These are phyloP conservation scores for Onychostruthus taczanowskii DNA, from an alignment of 2,113 vertebrate genomes.

Conservation along the genomic window DNA sequence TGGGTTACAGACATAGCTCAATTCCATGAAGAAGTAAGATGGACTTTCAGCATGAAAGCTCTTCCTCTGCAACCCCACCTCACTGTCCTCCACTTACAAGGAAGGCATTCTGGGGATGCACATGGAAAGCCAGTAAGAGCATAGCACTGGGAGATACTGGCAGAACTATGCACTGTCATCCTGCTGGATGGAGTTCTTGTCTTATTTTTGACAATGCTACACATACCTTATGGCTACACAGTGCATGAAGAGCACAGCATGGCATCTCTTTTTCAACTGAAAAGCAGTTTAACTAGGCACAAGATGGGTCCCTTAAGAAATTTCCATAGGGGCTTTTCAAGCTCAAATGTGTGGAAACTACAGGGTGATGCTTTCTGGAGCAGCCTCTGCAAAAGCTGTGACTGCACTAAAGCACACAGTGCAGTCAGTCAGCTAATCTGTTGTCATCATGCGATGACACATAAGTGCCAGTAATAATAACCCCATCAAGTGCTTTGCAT, in stretches of 20 bases:
- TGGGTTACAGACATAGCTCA: background rate
- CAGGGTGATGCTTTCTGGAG: background rate
- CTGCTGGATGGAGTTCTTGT: background rate
- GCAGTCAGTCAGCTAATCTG: background rate
- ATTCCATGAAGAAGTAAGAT: accelerated
- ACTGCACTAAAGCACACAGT: accelerated
- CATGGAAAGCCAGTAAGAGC: background rate
- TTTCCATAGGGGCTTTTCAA: background rate
- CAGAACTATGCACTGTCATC: background rate
- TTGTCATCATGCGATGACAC: background rate
- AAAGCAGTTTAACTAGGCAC: background rate
- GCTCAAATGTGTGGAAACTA: background rate
- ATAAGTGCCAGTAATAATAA: background rate
- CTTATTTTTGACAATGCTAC: background rate
- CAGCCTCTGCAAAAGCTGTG: background rate
- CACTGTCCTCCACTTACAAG: background rate
- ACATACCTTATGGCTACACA: accelerated
- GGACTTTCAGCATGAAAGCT: background rate
- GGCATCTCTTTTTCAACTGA: background rate
- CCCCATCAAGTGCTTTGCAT: background rate
- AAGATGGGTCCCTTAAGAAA: background rate
- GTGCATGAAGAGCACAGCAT: background rate
- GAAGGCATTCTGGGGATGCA: background rate
- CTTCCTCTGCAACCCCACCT: background rate
- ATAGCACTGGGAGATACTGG: background rate